Percentiles rank a stretch among this genome's conserved stretches.
Conservation (phyloP, 2,888 invertebrate species). For the Ametastegia equiseti region DNA sequence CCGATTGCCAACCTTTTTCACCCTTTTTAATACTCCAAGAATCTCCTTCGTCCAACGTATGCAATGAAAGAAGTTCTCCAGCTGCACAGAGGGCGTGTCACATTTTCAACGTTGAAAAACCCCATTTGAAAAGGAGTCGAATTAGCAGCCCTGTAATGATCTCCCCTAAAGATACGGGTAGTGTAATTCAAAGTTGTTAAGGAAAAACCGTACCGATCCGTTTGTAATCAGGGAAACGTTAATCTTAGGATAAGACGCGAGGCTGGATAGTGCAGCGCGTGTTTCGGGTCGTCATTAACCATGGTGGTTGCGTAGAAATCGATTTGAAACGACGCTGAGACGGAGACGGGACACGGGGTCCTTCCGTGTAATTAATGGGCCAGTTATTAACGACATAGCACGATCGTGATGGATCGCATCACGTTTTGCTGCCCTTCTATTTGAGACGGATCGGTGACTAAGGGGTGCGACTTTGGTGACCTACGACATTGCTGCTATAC, state of each 20-base stretch:
- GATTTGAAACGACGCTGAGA: conserved; percentile 27
- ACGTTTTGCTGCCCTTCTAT: conserved; percentile 32
- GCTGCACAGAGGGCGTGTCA: conserved; percentile 10
- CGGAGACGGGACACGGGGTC: conserved; percentile 24
- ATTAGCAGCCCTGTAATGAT: background rate
- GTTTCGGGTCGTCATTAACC: conserved; percentile 24
- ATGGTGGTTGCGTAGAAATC: conserved; percentile 29
- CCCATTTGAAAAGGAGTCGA: background rate
- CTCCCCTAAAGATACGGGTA: background rate
- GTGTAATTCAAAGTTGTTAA: background rate
- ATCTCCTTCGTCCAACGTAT: background rate
- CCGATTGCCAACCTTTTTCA: background rate
- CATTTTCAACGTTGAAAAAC: background rate
- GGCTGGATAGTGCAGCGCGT: conserved; percentile 2
- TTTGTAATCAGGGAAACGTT: background rate
- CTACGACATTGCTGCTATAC: conserved; percentile 23
- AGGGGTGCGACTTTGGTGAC: conserved; percentile 22
- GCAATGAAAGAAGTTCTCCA: background rate
- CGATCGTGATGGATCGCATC: conserved; percentile 43
- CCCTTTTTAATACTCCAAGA: background rate
- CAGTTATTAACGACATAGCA: conserved; percentile 41
- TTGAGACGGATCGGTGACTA: background rate
- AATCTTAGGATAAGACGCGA: background rate
- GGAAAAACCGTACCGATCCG: background rate
- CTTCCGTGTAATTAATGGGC: conserved; percentile 43